Evolutionary conservation across 2,113 vertebrate genomes (phyloP), one percentile per base, ranked within the genome.

Genomic region (Eupsittula cactorum): DNA sequence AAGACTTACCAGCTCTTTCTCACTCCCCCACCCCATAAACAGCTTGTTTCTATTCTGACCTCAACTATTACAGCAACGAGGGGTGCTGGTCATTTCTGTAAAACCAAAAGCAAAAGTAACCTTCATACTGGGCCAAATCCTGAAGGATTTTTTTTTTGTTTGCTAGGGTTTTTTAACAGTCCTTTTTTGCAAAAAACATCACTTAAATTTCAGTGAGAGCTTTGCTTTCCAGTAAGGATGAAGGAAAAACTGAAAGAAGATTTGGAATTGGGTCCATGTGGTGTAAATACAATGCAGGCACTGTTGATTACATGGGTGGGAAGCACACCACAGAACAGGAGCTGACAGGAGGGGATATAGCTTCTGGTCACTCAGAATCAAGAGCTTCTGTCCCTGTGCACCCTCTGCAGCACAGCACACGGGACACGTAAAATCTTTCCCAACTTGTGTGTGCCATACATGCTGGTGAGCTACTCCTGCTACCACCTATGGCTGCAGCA

Each of bases 381-480:
- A 65, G 7, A 83, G 44, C 28, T 80, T 47, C 60, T 44, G 64
- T 59, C 23, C 19, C 19, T 37, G 78, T 74, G 31, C 64, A 74
- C 21, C 11, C 24, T 11, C 50, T 2, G 1, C 20, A 62, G 14
- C 49, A 67, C 1, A 13, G 39, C 60, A 67, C 10, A 18, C 53
- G 75, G 47, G 50, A 50, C 25, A 14, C 3, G 7, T 15, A 86
- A 87, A 52, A 21, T 8, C 47, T 44, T 82, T 20, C 82, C 39
- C 73, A 82, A 49, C 41, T 4, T 27, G 20, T 0, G 3, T 15
- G 41, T 31, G 53, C 18, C 50, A 14, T 6, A 19, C 0, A 0
- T 18, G 29, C 4, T 4, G 11, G 6, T 7, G 37, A 29, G 31
- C 62, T 62, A 29, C n/a, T 64, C 57, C 52, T 91, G 78, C 49